Percentiles rank a stretch among this genome's conserved stretches.
These are phyloP conservation scores for Danio choprae DNA, from an alignment of 2,797 vertebrate species.

Conservation along the genomic window DNA sequence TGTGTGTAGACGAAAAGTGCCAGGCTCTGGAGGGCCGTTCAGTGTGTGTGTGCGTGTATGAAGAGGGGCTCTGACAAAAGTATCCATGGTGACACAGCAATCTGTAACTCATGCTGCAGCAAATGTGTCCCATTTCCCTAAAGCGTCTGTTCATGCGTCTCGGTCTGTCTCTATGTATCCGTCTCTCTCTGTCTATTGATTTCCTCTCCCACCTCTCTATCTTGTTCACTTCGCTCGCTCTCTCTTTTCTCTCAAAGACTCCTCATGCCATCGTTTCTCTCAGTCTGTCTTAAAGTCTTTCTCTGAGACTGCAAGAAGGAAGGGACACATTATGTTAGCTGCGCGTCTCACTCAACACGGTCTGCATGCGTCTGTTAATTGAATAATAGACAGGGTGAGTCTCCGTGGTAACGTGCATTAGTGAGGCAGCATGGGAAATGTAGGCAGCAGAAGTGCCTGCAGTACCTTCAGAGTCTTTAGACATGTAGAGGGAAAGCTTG, in stretches of 20 bases:
- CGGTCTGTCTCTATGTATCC: conserved; percentile 1
- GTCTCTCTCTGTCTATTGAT: conserved; percentile 8
- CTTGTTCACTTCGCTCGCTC: conserved; percentile 42
- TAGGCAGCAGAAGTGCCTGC: conserved; percentile 63
- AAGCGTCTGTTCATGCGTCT: conserved; percentile 7
- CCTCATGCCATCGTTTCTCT: conserved; percentile 28
- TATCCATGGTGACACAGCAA: conserved; percentile 81
- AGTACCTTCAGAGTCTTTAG: conserved; percentile 87
- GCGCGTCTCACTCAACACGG: conserved; percentile 75
- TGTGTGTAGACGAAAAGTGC: conserved; percentile 1
- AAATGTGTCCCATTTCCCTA: conserved; percentile 67
- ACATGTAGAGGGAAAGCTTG: conserved; percentile 88
- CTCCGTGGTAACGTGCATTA: conserved; percentile 53
- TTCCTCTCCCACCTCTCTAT: conserved; percentile 8
- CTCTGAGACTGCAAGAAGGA: conserved; percentile 52
- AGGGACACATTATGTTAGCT: conserved; percentile 75
- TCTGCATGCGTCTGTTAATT: conserved; percentile 72
- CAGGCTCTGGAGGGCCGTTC: conserved; percentile 37
- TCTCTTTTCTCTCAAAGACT: not conserved
- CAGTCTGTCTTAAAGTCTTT: not conserved
- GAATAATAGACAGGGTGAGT: conserved; percentile 39
- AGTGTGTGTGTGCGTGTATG: conserved; percentile 43
- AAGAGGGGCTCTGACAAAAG: conserved; percentile 79
- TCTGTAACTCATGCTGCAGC: conserved; percentile 81
- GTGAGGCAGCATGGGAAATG: conserved; percentile 55